These are phyloP conservation scores for Myopa tessellatipennis DNA, from an alignment of 2,888 invertebrate species.

Conservation along the genomic window DNA sequence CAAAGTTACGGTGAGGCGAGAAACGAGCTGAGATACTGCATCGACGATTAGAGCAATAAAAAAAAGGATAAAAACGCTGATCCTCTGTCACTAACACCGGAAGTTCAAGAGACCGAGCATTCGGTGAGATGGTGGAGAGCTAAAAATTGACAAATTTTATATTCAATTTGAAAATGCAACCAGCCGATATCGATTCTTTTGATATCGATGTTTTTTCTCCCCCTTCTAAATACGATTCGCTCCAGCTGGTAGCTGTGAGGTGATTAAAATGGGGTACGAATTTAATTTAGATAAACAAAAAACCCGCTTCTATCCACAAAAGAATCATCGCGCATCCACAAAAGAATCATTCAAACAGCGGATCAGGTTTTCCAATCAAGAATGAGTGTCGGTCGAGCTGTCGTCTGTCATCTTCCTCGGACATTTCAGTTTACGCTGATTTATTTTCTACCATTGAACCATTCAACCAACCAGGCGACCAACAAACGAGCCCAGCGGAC, in stretches of 20 bases:
- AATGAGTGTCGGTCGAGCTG: conserved; percentile 17
- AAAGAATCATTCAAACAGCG: not conserved
- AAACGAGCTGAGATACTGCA: not conserved
- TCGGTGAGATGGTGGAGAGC: too few species aligned
- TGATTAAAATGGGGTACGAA: too few species aligned
- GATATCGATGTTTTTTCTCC: too few species aligned
- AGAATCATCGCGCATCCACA: too few species aligned
- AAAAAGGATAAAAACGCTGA: not conserved
- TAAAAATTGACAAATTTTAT: too few species aligned
- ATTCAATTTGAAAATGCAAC: too few species aligned
- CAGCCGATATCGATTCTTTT: not conserved
- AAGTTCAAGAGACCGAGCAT: not conserved
- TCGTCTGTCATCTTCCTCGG: not conserved
- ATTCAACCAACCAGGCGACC: not conserved
- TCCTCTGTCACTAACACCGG: not conserved
- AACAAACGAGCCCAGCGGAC: not conserved
- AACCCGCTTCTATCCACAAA: too few species aligned
- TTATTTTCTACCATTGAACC: not conserved
- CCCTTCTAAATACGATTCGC: too few species aligned
- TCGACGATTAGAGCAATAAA: too few species aligned
- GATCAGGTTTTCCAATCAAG: conserved; percentile 7
- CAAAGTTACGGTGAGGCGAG: not conserved
- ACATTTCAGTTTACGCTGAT: conserved; percentile 17
- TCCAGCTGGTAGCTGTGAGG: too few species aligned
- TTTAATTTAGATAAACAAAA: too few species aligned